Percentiles rank a stretch among this genome's conserved stretches.
These are phyloP conservation scores for Orcinus orca DNA, from an alignment of 2,113 vertebrate species.

Conservation along the genomic window DNA sequence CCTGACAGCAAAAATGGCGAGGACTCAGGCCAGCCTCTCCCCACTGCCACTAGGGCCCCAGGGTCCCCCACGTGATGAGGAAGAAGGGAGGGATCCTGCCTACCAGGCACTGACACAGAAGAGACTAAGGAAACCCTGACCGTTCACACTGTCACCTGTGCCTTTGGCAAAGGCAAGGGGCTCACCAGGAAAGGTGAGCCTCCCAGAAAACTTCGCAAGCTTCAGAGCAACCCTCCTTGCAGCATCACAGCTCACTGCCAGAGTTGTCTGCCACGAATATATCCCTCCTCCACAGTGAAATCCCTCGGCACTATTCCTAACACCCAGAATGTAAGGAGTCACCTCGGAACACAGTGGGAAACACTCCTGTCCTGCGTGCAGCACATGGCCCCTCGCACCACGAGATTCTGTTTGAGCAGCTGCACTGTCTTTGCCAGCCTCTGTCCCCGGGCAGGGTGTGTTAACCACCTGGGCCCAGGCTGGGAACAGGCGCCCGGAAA, in stretches of 20 bases:
- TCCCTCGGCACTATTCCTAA: not conserved
- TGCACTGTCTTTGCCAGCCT: too few relatives aligned
- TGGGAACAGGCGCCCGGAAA: not conserved
- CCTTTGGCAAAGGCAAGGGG: not conserved
- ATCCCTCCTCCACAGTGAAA: not conserved
- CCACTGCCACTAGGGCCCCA: not conserved
- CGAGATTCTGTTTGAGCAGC: not conserved
- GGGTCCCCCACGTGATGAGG: not conserved
- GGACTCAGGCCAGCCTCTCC: not conserved
- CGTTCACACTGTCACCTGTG: not conserved
- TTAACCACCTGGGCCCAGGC: not conserved
- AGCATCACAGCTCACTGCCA: not conserved
- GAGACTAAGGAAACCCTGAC: not conserved
- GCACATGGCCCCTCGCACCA: accelerated
- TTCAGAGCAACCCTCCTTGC: not conserved
- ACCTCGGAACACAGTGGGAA: not conserved
- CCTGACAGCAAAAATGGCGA: not conserved
- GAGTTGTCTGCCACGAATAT: accelerated
- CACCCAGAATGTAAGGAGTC: accelerated
- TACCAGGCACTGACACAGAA: not conserved
- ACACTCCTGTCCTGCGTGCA: accelerated
- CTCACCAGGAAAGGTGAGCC: not conserved
- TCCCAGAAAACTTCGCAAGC: not conserved
- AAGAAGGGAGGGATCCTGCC: not conserved
- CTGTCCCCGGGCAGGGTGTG: too few relatives aligned